phyloP scores from a whole-genome alignment of 2,888 invertebrate species.

The Ichneumoninae sp. region DNA sequence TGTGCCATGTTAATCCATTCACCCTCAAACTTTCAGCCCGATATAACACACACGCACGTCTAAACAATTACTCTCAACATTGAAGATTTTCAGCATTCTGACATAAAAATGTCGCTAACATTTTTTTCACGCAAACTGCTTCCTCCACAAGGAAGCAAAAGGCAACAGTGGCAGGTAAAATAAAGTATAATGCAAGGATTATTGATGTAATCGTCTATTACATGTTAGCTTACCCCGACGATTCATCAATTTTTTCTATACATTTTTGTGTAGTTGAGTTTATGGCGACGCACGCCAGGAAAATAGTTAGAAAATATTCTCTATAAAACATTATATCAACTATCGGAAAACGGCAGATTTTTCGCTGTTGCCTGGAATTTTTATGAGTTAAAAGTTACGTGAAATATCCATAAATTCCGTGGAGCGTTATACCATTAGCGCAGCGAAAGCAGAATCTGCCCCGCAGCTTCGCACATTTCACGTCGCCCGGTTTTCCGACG shows the following conservation, averaged over 20 bases:
- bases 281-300: neutral
- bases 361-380: constrained; percentile 8
- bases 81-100: no score
- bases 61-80: no score
- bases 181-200: neutral
- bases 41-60: no score
- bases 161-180: neutral
- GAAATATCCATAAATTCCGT: constrained; percentile 10
- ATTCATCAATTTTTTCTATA: neutral
- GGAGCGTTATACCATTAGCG: constrained; percentile 1
- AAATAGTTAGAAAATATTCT: neutral
- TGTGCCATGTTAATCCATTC: no score
- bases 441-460: neutral
- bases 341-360: constrained; percentile 1
- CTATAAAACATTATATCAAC: neutral
- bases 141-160: neutral
- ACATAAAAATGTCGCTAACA: no score
- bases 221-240: neutral
- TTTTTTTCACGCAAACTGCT: no score
- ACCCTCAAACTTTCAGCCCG: no score
- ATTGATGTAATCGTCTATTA: neutral
- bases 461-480: neutral
- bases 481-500: neutral
- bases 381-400: constrained; percentile 16
- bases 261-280: neutral